phyloP scores from a whole-genome alignment of 2,888 invertebrate species.

The Mongoloraphidia duomilia region DNA sequence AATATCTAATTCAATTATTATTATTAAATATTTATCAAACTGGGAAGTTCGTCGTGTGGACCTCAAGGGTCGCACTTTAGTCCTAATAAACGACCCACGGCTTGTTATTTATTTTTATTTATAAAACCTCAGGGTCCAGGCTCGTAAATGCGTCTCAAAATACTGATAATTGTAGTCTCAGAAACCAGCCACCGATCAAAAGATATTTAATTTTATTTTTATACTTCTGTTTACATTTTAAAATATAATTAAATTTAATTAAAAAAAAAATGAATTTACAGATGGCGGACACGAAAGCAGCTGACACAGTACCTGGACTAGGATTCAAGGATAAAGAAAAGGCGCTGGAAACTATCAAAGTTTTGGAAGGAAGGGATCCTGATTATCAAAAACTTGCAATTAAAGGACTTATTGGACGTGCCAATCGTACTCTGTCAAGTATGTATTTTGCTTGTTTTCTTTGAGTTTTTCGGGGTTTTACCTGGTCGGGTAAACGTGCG shows the following conservation, averaged over 20 bases:
- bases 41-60: no score
- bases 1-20: no score
- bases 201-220: no score
- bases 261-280: constrained; percentile 1
- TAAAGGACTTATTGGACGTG: constrained; percentile 53
- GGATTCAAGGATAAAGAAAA: constrained; percentile 68
- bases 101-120: no score
- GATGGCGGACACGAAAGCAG: constrained; percentile 4
- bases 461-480: not conserved
- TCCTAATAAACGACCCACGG: no score
- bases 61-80: no score
- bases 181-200: no score
- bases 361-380: constrained; percentile 56
- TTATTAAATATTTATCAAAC: no score
- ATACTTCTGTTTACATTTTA: not conserved
- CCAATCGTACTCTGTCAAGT: constrained; percentile 55
- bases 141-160: no score
- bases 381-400: constrained; percentile 63
- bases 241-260: not conserved
- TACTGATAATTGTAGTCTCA: no score
- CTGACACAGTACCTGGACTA: constrained; percentile 53
- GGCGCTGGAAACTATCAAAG: constrained; percentile 50
- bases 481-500: no score
- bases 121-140: no score
- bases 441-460: constrained; percentile 18